Evolutionary conservation across 2,797 vertebrate genomes (phyloP).

Genomic region (Gymnodraco acuticeps): DNA sequence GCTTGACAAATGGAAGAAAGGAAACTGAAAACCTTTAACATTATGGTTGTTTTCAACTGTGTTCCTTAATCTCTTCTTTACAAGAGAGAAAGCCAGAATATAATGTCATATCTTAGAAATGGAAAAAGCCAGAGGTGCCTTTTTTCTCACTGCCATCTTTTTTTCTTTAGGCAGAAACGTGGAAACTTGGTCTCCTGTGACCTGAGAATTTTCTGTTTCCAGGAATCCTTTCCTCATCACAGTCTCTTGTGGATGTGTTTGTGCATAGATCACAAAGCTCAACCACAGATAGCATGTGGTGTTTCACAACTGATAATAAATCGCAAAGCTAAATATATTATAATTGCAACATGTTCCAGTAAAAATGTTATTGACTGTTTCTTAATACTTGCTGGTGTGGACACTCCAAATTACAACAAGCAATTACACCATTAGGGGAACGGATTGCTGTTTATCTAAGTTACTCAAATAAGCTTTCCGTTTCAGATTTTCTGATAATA

Average conservation of each 20-base stretch:
- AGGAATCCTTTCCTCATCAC: slow-evolving; percentile 56
- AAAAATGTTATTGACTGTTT: slow-evolving; percentile 24
- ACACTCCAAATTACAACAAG: slow-evolving; percentile 17
- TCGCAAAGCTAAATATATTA: slow-evolving; percentile 35
- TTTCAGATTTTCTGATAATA: background rate
- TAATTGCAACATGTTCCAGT: slow-evolving; percentile 31
- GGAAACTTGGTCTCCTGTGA: slow-evolving; percentile 35
- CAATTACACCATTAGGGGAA: background rate
- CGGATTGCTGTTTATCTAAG: slow-evolving; percentile 10
- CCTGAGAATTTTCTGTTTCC: slow-evolving; percentile 53
- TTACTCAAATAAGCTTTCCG: background rate
- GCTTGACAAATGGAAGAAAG: slow-evolving; percentile 19
- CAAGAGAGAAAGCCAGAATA: slow-evolving; percentile 13
- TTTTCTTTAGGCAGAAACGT: slow-evolving; percentile 35
- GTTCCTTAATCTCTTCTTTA: slow-evolving; percentile 16
- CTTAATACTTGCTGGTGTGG: slow-evolving; percentile 21
- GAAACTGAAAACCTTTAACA: slow-evolving; percentile 17
- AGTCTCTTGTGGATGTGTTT: slow-evolving; percentile 26
- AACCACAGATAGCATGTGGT: slow-evolving; percentile 35
- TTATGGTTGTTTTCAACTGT: background rate
- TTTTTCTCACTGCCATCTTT: slow-evolving; percentile 23
- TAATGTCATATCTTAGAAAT: slow-evolving; percentile 34
- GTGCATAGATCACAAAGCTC: slow-evolving; percentile 30
- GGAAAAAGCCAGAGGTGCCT: slow-evolving; percentile 40
- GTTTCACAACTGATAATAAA: slow-evolving; percentile 42